These are phyloP conservation scores for Strongylocentrotus purpuratus DNA, from an alignment of 35 echinoderm and acorn worm genomes.

Conservation along the genomic window DNA sequence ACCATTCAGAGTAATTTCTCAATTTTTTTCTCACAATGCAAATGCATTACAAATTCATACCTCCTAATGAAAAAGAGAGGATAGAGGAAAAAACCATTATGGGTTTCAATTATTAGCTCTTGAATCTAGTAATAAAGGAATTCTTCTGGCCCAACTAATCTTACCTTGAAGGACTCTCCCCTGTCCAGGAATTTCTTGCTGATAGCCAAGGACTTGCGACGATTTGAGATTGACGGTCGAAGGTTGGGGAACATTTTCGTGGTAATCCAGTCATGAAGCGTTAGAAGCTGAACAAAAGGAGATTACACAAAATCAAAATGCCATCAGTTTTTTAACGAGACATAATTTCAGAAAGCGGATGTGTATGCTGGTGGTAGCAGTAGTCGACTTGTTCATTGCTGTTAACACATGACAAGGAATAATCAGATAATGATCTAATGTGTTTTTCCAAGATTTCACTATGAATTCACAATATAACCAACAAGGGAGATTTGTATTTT, in stretches of 20 bases:
- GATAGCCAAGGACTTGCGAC: slow-evolving; percentile 58
- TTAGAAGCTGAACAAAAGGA: slow-evolving; percentile 49
- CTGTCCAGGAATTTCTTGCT: slow-evolving; percentile 46
- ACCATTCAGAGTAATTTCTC: no score
- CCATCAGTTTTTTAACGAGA: not conserved
- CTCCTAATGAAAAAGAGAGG: no score
- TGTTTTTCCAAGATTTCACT: no score
- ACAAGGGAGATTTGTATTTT: no score
- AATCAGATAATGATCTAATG: no score
- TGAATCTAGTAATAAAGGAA: not conserved
- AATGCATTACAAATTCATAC: no score
- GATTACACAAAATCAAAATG: not conserved
- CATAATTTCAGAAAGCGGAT: not conserved
- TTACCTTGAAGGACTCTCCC: slow-evolving; percentile 62
- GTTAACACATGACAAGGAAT: no score
- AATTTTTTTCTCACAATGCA: no score
- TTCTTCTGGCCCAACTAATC: not conserved
- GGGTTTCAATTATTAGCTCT: no score
- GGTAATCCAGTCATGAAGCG: slow-evolving; percentile 69
- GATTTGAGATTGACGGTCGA: slow-evolving; percentile 50
- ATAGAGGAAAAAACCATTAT: no score
- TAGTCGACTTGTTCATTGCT: no score
- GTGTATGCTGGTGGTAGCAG: not conserved
- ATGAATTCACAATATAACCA: no score
- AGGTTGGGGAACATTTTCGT: slow-evolving; percentile 68